Base-by-base conservation (phyloP, 2,888 invertebrate genomes). In the Drosophila pseudotakahashii region DNA sequence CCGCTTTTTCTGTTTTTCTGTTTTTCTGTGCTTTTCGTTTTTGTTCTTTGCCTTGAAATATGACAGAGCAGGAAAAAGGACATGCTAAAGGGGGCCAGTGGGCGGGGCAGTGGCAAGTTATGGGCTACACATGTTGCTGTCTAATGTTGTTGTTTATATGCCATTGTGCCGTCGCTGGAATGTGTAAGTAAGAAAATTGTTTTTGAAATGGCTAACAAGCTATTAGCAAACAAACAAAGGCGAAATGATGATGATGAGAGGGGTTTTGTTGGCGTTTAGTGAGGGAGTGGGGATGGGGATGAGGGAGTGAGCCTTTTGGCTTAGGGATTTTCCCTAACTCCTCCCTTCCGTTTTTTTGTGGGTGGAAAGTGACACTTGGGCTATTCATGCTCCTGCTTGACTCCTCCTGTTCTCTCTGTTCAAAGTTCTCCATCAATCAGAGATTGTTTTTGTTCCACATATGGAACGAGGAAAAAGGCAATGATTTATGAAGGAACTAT, bases 151-250 rank as follows among this genome's bases (percentile, higher is more conserved):
- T 48, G 50, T 50, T 44, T 55, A 70, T 55, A 66, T 42, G 51
- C 42, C 36, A 41, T 52, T 39, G 75, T 47, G 62, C 14, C 61
- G 58, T 47, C 66, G 44, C 36, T 75, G 78, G 54, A 48, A 55
- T 72, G 63, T 73, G 73, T 74, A 68, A 75, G 75, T 62, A 75
- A 55, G 76, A 86, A 85, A 82, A 82, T 82, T 82, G 82, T 81
- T 82, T 82, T 87, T 73, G 79, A 82, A 82, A 82, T 87, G 85
- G 88, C 88, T 82, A 82, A 82, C 85, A 82, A 85, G 82, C 82
- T 82, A 82, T 88, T 87, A 88, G 88, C 79, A 76, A 87, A 75
- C 81, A 82, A 82, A 87, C 81, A 81, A 83, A 78, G 76, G 64
- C 75, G 62, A 62, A 63, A 74, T 50, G 82, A 60, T 71, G 77